Evolutionary conservation across 2,797 vertebrate genomes (phyloP).

Genomic region (Myripristis murdjan): DNA sequence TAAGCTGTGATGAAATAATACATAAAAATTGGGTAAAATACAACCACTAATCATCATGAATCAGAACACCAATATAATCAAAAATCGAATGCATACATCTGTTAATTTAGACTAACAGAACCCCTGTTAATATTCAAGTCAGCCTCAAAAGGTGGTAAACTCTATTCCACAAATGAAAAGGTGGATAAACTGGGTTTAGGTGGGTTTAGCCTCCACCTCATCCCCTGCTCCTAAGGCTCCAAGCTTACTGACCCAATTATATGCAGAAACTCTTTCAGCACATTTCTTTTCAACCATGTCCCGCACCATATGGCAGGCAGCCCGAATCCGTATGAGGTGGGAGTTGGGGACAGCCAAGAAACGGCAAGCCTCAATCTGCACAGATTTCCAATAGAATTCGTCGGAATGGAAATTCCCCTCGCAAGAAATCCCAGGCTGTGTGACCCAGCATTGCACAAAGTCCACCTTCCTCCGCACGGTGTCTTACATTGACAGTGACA

Average conservation of each 20-base stretch:
- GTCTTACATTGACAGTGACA: conserved; percentile 48
- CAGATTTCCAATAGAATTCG: conserved; percentile 28
- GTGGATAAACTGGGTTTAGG: conserved; percentile 12
- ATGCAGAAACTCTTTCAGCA: conserved; percentile 59
- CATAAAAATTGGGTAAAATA: conserved; percentile 48
- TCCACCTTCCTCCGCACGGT: conserved; percentile 18
- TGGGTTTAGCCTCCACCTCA: conserved; percentile 15
- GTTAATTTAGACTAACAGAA: too few species aligned
- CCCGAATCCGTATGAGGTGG: conserved; percentile 58
- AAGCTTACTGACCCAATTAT: conserved; percentile 70
- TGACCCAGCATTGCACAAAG: conserved; percentile 14
- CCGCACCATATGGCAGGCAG: conserved; percentile 64
- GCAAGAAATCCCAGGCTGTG: conserved; percentile 8
- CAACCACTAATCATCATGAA: too few species aligned
- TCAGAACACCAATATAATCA: not conserved
- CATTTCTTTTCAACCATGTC: conserved; percentile 42
- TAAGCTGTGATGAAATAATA: conserved; percentile 1
- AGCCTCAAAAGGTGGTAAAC: not conserved
- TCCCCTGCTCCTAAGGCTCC: conserved; percentile 19
- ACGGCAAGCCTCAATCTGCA: conserved; percentile 38
- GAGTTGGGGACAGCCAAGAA: conserved; percentile 64
- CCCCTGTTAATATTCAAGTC: too few species aligned
- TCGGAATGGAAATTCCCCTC: conserved; percentile 47
- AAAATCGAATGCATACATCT: conserved; percentile 25
- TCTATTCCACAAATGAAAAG: too few species aligned